phyloP scores from a whole-genome alignment of 2,888 invertebrate genomes.

The Encarsia formosa region DNA sequence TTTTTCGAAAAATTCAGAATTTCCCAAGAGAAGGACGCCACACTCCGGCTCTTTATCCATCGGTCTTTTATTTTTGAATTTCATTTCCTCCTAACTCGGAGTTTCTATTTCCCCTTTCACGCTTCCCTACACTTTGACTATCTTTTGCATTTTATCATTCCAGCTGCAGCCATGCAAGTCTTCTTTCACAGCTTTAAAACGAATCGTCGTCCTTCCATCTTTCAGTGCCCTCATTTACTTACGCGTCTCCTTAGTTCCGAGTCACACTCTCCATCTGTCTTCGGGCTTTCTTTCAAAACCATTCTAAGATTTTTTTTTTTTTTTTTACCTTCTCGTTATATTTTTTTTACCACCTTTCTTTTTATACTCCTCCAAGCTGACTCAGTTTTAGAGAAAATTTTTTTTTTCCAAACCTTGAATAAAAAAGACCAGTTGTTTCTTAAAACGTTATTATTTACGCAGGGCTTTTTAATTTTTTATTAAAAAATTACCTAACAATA shows the following conservation, averaged over 20 bases:
- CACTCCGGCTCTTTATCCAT: too few species aligned
- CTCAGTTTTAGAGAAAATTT: too few species aligned
- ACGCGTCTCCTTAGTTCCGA: not conserved
- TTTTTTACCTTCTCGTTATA: not conserved
- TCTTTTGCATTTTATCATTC: not conserved
- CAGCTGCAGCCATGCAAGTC: not conserved
- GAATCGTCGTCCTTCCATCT: not conserved
- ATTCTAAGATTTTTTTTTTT: too few species aligned
- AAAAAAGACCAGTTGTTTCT: too few species aligned
- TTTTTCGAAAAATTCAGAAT: too few species aligned
- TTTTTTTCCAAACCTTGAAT: too few species aligned
- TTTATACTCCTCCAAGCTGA: not conserved
- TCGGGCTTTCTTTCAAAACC: slow-evolving; percentile 2
- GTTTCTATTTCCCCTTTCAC: not conserved
- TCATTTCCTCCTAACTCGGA: not conserved
- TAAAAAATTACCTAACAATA: too few species aligned
- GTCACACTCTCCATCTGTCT: not conserved
- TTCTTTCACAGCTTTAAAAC: not conserved
- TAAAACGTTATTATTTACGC: too few species aligned
- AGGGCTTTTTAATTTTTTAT: too few species aligned
- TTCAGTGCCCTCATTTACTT: not conserved
- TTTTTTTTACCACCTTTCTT: not conserved
- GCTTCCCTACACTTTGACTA: not conserved
- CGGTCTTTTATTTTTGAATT: not conserved
- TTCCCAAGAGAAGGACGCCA: too few species aligned